These are phyloP conservation scores for Pangasianodon hypophthalmus DNA, from an alignment of 2,113 vertebrate genomes.

Conservation along the genomic window DNA sequence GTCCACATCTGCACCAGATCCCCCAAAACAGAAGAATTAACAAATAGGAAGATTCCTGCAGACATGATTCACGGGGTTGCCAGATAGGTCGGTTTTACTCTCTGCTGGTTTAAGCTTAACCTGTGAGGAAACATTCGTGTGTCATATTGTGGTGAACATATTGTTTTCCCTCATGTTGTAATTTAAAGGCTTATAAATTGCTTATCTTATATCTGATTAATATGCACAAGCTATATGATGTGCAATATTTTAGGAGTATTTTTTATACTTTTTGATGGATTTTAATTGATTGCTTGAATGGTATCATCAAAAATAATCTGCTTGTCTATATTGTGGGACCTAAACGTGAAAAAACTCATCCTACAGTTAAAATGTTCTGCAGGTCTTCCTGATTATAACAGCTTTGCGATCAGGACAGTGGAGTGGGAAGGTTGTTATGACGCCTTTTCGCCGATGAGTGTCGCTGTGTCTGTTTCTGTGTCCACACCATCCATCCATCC, in stretches of 20 bases:
- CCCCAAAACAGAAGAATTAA: not conserved
- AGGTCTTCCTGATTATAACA: not conserved
- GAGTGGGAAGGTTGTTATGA: not conserved
- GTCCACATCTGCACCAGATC: not conserved
- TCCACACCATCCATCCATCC: not conserved
- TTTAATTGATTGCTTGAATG: not conserved
- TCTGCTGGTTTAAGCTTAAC: not conserved
- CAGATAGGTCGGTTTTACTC: not conserved
- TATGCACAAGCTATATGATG: not conserved
- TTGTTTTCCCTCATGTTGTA: not conserved
- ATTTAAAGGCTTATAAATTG: not conserved
- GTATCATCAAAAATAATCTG: not conserved
- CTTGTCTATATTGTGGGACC: not conserved
- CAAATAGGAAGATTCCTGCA: not conserved
- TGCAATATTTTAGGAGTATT: not conserved
- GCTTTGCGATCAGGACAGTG: not conserved
- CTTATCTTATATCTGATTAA: not conserved
- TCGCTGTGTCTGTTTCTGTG: constrained; percentile 56
- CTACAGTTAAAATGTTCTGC: not conserved
- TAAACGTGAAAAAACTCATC: not conserved
- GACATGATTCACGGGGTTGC: not conserved
- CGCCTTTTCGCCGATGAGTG: constrained; percentile 56
- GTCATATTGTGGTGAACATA: not conserved
- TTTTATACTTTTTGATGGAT: not conserved
- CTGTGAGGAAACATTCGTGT: not conserved